A percentile compares a stretch with the other conserved stretches of the same genome.
Evolutionary conservation across 2,113 vertebrate genomes (phyloP).

Genomic region (Istiophorus platypterus): DNA sequence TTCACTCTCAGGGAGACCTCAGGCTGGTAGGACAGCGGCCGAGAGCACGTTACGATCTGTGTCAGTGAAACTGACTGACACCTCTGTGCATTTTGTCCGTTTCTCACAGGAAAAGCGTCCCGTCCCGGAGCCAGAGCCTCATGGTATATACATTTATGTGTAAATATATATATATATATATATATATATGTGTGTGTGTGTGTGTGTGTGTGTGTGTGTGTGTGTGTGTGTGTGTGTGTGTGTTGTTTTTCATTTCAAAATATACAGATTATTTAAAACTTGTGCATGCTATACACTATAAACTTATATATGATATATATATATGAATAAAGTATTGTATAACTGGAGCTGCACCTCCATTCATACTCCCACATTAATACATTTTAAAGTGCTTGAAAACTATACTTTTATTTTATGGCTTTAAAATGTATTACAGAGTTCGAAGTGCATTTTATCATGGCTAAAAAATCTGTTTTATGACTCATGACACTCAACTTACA

Average conservation of each 20-base stretch:
- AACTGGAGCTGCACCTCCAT: neutral
- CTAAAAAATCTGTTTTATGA: too few species aligned
- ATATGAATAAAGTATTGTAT: neutral
- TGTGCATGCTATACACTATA: too few species aligned
- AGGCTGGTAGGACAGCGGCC: constrained; percentile 74
- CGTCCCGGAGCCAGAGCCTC: constrained; percentile 82
- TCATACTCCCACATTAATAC: neutral
- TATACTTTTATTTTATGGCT: neutral
- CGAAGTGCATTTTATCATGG: neutral
- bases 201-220: too few species aligned
- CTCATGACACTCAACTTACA: neutral
- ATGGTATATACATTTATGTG: constrained; percentile 65
- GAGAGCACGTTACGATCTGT: neutral
- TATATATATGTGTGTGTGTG: too few species aligned
- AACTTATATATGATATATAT: too few species aligned
- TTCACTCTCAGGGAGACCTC: constrained; percentile 81
- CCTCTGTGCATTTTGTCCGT: neutral
- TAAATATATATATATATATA: too few species aligned
- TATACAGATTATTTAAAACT: too few species aligned
- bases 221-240: too few species aligned
- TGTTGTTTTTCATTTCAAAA: too few species aligned
- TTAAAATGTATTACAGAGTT: neutral
- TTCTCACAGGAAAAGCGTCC: constrained; percentile 80
- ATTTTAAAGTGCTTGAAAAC: neutral
- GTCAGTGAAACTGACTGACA: neutral